These are phyloP conservation scores for Phycodurus eques DNA, from an alignment of 2,113 vertebrate genomes.

Conservation along the genomic window DNA sequence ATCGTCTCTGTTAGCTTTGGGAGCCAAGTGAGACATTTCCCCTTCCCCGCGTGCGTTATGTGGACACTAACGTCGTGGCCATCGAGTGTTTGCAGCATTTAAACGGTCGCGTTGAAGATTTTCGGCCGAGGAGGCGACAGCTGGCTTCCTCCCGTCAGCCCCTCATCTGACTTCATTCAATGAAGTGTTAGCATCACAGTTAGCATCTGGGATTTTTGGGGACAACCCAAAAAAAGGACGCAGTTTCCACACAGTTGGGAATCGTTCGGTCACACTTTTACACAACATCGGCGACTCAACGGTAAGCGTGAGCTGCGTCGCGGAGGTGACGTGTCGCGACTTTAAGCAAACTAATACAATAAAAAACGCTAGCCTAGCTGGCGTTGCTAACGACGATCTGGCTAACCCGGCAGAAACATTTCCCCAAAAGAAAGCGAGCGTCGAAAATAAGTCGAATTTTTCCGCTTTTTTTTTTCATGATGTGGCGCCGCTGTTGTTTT, in stretches of 20 bases:
- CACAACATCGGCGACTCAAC: conserved; percentile 53
- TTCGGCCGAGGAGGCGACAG: conserved; percentile 34
- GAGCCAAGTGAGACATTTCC: neutral
- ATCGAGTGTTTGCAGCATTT: neutral
- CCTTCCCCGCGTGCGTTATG: neutral
- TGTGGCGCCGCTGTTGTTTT: neutral
- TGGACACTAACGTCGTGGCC: neutral
- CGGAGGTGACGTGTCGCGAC: neutral
- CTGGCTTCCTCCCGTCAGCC: conserved; percentile 9
- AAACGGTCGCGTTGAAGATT: conserved; percentile 25
- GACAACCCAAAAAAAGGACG: neutral
- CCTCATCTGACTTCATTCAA: conserved; percentile 67
- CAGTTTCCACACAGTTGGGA: conserved; percentile 6
- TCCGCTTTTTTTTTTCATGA: neutral
- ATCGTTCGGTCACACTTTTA: conserved; percentile 17
- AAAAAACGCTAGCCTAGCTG: conserved; percentile 7
- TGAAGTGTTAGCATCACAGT: conserved; percentile 55
- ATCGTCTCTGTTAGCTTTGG: neutral
- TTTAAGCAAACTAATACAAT: neutral
- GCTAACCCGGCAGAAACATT: conserved; percentile 38
- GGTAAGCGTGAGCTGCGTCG: conserved; percentile 48
- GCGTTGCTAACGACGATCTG: conserved; percentile 31
- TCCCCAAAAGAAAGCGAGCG: neutral
- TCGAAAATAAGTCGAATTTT: neutral
- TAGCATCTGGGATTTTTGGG: conserved; percentile 44